Percentiles rank a stretch among this genome's conserved stretches.
Evolutionary conservation across 92 coral and sea anemone species (phyloP).

Genomic region (Scolanthus callimorphus): DNA sequence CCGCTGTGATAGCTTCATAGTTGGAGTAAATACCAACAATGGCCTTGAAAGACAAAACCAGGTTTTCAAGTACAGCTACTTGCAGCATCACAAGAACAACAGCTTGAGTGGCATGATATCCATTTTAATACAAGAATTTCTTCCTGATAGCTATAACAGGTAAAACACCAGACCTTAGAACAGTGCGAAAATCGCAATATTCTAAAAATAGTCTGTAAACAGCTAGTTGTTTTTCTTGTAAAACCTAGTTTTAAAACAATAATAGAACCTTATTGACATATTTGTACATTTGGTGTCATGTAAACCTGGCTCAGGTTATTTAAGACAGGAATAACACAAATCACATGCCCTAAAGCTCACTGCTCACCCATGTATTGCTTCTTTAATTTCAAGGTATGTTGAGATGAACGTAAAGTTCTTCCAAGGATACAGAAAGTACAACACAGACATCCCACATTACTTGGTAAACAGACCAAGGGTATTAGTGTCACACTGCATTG

Average conservation of each 20-base stretch:
- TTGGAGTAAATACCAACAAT: constrained; percentile 52
- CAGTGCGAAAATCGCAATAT: too few species aligned
- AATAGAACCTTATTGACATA: too few species aligned
- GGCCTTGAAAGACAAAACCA: constrained; percentile 59
- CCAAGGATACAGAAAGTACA: constrained; percentile 29
- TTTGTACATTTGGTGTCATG: too few species aligned
- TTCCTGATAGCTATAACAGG: constrained; percentile 66
- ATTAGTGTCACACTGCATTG: constrained; percentile 34
- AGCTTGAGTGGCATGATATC: constrained; percentile 49
- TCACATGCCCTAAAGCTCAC: too few species aligned
- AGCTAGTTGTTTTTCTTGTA: too few species aligned
- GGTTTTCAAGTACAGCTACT: constrained; percentile 46
- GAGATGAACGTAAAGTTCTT: constrained; percentile 38
- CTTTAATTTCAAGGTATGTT: constrained; percentile 22
- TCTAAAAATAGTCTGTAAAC: too few species aligned
- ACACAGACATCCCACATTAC: constrained; percentile 28
- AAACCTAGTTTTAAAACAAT: too few species aligned
- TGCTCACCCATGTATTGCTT: too few species aligned
- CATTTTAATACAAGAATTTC: constrained; percentile 42
- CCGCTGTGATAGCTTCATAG: constrained; percentile 27
- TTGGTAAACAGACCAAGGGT: constrained; percentile 38
- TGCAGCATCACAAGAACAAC: constrained; percentile 24
- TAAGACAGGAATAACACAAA: too few species aligned
- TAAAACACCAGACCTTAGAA: constrained; percentile 10
- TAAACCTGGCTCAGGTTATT: too few species aligned